These are phyloP conservation scores for Abrostola triplasia DNA, from an alignment of 2,888 invertebrate species.

Conservation along the genomic window DNA sequence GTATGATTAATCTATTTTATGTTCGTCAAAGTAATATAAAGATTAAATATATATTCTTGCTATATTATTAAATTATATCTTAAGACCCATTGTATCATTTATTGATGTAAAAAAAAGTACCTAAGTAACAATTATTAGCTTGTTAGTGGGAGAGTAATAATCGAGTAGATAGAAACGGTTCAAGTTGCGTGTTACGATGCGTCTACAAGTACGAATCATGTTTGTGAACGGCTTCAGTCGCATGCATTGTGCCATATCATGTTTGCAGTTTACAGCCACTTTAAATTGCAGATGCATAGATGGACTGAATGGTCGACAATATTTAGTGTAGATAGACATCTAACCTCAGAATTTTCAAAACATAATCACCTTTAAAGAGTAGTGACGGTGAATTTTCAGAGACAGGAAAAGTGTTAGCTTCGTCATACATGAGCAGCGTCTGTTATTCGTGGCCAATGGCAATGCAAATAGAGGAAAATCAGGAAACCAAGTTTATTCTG, in stretches of 20 bases:
- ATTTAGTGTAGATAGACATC: neutral
- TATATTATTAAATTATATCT: conserved; percentile 7
- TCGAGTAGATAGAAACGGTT: neutral
- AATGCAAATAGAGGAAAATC: conserved; percentile 47
- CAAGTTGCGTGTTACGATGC: neutral
- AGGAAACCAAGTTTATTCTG: conserved; percentile 41
- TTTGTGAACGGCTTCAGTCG: neutral
- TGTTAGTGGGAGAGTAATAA: neutral
- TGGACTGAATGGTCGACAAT: neutral
- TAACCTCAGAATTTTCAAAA: too few species aligned
- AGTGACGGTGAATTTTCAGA: neutral
- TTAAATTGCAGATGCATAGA: neutral
- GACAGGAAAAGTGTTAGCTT: neutral
- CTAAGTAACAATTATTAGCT: neutral
- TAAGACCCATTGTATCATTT: neutral
- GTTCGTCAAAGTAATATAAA: conserved; percentile 27
- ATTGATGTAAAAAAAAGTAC: too few species aligned
- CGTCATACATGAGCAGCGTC: conserved; percentile 27
- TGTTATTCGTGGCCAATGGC: conserved; percentile 25
- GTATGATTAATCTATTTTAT: conserved; percentile 41
- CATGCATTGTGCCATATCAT: neutral
- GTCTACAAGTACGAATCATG: neutral
- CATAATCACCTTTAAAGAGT: neutral
- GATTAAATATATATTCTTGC: conserved; percentile 9
- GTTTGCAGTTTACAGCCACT: neutral